A percentile compares a stretch with the other conserved stretches of the same genome.
Conservation (phyloP, 2,113 vertebrate genomes). For the Stegostoma tigrinum region DNA sequence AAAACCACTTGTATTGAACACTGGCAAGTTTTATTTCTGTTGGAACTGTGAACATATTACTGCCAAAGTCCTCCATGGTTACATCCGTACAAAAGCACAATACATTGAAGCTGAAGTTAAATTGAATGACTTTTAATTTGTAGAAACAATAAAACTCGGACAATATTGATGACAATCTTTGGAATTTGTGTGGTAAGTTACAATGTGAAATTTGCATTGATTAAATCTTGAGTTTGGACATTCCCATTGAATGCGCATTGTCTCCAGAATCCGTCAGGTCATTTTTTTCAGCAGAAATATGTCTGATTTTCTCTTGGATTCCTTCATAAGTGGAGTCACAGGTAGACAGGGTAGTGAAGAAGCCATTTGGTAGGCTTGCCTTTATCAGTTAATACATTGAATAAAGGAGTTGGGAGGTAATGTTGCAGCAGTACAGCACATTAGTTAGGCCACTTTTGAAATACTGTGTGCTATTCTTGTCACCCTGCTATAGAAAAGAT, state of each 20-base stretch:
- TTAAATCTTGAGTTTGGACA: neutral
- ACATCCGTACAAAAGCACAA: neutral
- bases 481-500: no score
- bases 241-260: neutral
- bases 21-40: neutral
- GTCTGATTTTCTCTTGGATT: neutral
- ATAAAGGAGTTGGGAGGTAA: no score
- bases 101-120: neutral
- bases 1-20: neutral
- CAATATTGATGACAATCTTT: neutral
- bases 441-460: no score
- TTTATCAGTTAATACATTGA: no score
- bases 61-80: neutral
- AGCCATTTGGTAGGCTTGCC: no score
- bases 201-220: neutral
- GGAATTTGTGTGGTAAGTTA: neutral
- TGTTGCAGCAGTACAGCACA: no score
- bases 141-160: constrained; percentile 17
- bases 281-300: neutral
- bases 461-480: no score
- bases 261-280: neutral
- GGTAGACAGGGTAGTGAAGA: no score
- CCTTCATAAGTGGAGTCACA: neutral
- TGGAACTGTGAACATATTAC: constrained; percentile 11
- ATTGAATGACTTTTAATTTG: neutral